Evolutionary conservation across 2,113 vertebrate genomes (phyloP), one percentile per base, ranked within the genome.

Genomic region (Caracal caracal): DNA sequence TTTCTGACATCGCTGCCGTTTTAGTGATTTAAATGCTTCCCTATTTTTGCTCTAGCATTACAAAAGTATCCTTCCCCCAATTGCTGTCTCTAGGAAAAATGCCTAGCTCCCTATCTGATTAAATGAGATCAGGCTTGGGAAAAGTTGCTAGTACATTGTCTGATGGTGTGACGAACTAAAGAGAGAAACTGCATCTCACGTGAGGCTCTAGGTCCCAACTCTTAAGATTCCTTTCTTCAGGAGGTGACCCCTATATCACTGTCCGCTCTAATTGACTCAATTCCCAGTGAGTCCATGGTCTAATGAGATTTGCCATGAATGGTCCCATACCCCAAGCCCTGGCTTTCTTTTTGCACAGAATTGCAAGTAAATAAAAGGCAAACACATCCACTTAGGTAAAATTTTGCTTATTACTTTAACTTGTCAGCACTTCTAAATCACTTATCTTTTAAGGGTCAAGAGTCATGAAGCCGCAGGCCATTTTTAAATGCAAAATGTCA

Each of bases 401-500:
- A 28, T 63, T 79, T 40, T 81, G 22, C 37, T 82, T 91, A 37
- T 90, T 56, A 26, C 92, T 93, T 94, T 93, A 53, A 70, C 86
- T 96, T 66, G 2, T 22, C 26, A 49, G 22, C 4, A 47, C 53
- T 88, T 81, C 35, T 76, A 59, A 66, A 83, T 88, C 53, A 71
- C 85, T 78, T 81, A 12, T 94, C 47, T 88, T 73, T 53, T 17
- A 33, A 3, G 16, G 16, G 4, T 7, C n/a, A 8, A 73, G 59
- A 80, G 1, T 40, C 9, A 1, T 90, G 49, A 83, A 78, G 5
- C 6, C 37, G 63, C 35, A 70, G 15, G 28, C 35, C 56, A 43
- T 56, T 85, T 61, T 96, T 82, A 91, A 96, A 73, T 91, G 30
- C 63, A 90, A 75, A 83, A 85, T 85, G 2, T 90, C 65, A 76